These are phyloP conservation scores for Gorsachius goisagi DNA, from an alignment of 2,113 vertebrate genomes.

Conservation along the genomic window DNA sequence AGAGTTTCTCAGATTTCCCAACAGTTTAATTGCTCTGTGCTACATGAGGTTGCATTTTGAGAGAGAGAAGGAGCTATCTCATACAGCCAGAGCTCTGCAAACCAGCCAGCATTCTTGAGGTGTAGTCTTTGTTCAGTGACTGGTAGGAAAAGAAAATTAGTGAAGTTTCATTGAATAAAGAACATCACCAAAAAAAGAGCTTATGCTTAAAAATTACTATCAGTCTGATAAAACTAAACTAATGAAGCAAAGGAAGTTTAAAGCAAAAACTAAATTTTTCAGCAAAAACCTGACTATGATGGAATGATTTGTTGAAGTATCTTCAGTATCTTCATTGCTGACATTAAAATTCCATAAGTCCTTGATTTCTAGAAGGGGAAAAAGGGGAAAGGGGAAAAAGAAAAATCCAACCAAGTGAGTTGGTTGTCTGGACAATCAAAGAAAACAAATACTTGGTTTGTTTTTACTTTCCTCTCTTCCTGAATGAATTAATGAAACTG, in stretches of 20 bases:
- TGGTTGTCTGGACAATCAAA: background rate
- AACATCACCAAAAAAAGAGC: background rate
- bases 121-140: background rate
- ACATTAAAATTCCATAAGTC: background rate
- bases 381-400: background rate
- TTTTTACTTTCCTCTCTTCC: constrained; percentile 69
- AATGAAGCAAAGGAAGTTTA: background rate
- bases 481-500: constrained; percentile 70
- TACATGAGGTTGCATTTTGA: background rate
- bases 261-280: background rate
- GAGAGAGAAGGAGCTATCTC: background rate
- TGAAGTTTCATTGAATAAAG: background rate
- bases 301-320: background rate
- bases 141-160: background rate
- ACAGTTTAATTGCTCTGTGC: background rate
- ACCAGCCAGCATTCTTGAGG: background rate
- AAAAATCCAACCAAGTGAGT: background rate
- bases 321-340: background rate
- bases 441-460: constrained; percentile 60
- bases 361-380: background rate
- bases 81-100: background rate
- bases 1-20: constrained; percentile 42
- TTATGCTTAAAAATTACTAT: background rate
- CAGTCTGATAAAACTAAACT: background rate
- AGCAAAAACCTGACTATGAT: background rate